A percentile compares a stretch with the other conserved stretches of the same genome.
Conservation (phyloP, 2,888 invertebrate genomes). For the Blastobasis lacticolella region DNA sequence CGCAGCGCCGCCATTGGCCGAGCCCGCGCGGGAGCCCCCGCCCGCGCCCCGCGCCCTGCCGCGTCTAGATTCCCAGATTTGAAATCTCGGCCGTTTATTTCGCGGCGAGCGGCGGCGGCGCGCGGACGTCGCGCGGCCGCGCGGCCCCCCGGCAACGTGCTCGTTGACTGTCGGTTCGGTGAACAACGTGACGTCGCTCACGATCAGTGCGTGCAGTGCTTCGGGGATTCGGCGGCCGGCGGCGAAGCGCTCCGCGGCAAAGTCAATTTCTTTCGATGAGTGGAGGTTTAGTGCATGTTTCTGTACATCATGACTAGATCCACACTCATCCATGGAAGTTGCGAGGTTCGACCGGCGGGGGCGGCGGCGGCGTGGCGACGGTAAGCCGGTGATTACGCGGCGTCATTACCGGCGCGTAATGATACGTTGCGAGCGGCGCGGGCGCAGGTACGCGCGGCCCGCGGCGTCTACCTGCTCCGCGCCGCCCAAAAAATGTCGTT, state of each 20-base stretch:
- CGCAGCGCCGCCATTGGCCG: conserved; percentile 48
- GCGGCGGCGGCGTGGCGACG: conserved; percentile 26
- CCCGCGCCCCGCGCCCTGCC: conserved; percentile 53
- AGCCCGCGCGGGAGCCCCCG: conserved; percentile 24
- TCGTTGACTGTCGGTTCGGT: conserved; percentile 55
- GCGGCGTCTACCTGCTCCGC: conserved; percentile 49
- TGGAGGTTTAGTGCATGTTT: conserved; percentile 84
- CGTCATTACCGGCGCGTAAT: conserved; percentile 60
- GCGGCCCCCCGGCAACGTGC: conserved; percentile 57
- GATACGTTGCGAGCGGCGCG: conserved; percentile 60
- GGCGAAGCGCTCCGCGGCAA: conserved; percentile 28
- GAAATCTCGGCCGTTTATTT: conserved; percentile 75
- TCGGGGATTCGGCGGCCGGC: conserved; percentile 23
- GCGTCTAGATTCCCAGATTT: conserved; percentile 70
- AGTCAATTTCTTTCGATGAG: conserved; percentile 79
- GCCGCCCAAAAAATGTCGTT: conserved; percentile 53
- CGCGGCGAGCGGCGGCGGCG: conserved; percentile 55
- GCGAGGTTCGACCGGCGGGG: conserved; percentile 62
- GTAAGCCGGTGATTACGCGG: conserved; percentile 45
- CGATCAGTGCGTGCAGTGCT: conserved; percentile 66
- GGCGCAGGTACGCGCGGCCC: conserved; percentile 47
- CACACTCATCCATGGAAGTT: conserved; percentile 85
- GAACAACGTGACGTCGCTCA: conserved; percentile 61
- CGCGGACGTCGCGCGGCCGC: conserved; percentile 37
- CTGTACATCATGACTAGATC: conserved; percentile 82